phyloP scores from a whole-genome alignment of 2,797 vertebrate species.

The Chelon auratus region DNA sequence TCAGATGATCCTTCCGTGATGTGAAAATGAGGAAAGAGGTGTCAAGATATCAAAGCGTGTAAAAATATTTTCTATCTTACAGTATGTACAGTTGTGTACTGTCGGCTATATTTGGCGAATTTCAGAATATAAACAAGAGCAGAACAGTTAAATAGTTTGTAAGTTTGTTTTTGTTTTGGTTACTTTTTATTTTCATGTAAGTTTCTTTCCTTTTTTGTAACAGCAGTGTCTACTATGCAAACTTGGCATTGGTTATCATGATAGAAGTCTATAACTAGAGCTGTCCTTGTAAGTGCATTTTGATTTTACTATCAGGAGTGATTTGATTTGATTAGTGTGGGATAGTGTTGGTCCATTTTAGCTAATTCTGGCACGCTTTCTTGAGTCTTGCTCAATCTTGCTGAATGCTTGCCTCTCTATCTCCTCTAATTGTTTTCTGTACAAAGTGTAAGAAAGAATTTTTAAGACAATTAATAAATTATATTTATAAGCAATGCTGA shows the following conservation, averaged over 20 bases:
- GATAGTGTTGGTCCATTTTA: conserved; percentile 84
- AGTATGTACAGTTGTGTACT: conserved; percentile 82
- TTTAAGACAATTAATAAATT: conserved; percentile 99
- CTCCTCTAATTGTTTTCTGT: conserved; percentile 89
- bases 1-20: conserved; percentile 47
- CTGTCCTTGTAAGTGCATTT: conserved; percentile 86
- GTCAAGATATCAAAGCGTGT: conserved; percentile 76
- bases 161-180: conserved; percentile 63
- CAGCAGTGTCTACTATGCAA: conserved; percentile 94
- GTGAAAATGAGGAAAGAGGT: conserved; percentile 60
- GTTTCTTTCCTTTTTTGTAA: conserved; percentile 74
- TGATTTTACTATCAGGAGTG: conserved; percentile 78
- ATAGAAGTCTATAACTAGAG: conserved; percentile 82
- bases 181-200: conserved; percentile 45
- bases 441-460: conserved; percentile 99
- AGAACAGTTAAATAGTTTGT: conserved; percentile 81
- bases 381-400: conserved; percentile 86
- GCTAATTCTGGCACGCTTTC: conserved; percentile 80
- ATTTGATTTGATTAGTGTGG: conserved; percentile 80
- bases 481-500: conserved; percentile 99
- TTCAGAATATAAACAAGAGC: conserved; percentile 72
- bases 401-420: conserved; percentile 92
- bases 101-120: conserved; percentile 77
- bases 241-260: conserved; percentile 88
- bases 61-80: conserved; percentile 75